Evolutionary conservation across 2,113 vertebrate species (phyloP).

Genomic region (Mobula birostris): DNA sequence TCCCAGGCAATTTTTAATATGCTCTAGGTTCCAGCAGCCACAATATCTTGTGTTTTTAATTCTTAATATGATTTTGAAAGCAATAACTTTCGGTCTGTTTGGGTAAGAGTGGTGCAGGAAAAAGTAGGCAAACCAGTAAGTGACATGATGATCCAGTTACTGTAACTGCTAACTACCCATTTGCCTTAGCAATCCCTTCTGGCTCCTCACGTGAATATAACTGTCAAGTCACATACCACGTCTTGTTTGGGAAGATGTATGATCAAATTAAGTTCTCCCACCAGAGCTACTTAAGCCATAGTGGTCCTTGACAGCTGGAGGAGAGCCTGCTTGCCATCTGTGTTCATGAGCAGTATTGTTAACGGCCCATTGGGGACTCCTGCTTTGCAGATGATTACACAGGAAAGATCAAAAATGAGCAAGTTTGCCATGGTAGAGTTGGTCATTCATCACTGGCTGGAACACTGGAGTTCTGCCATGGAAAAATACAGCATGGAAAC

Average conservation of each 20-base stretch:
- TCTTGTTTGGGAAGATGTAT: slow-evolving; percentile 5
- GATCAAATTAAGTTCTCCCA: not conserved
- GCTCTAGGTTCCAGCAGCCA: too few species aligned
- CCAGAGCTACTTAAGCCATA: not conserved
- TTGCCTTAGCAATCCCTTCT: not conserved
- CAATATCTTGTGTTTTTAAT: too few species aligned
- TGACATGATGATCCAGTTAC: not conserved
- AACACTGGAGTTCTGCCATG: too few species aligned
- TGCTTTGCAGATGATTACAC: not conserved
- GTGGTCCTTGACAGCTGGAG: not conserved
- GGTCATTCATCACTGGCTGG: not conserved
- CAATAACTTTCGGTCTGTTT: not conserved
- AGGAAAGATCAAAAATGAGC: too few species aligned
- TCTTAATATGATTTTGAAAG: not conserved
- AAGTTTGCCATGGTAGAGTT: not conserved
- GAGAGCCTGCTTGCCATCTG: not conserved
- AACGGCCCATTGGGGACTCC: not conserved
- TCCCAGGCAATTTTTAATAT: not conserved
- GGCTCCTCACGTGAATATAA: not conserved
- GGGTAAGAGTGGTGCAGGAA: not conserved
- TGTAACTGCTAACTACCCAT: not conserved
- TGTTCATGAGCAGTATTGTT: not conserved
- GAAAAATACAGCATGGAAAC: too few species aligned
- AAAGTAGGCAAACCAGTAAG: not conserved
- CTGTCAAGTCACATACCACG: not conserved